Conservation (phyloP, 2,888 invertebrate species). For the Arrhopalites spinosus region DNA sequence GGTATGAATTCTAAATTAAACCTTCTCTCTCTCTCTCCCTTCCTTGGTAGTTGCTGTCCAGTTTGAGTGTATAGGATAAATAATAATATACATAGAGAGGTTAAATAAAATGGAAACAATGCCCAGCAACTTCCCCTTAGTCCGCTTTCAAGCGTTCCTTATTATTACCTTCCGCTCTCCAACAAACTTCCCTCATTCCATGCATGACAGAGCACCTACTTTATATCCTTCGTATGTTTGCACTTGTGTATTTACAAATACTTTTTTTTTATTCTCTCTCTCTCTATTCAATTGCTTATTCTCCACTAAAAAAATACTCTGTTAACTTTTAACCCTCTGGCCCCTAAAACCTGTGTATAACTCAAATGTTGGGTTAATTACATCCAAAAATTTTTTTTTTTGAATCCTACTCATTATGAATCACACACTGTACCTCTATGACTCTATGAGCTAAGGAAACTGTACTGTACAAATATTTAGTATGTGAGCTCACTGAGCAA, state of each 20-base stretch:
- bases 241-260: neutral
- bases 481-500: no score
- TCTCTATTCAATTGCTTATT: no score
- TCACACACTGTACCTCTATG: no score
- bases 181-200: conserved; percentile 3
- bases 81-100: neutral
- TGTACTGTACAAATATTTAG: no score
- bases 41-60: neutral
- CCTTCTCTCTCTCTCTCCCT: neutral
- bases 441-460: no score
- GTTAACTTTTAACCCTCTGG: no score
- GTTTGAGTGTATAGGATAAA: neutral
- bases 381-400: no score
- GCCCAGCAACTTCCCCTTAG: conserved; percentile 28
- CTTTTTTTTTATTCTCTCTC: neutral
- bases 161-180: conserved; percentile 29
- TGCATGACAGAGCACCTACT: conserved; percentile 27
- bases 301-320: no score
- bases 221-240: neutral
- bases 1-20: neutral
- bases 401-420: no score
- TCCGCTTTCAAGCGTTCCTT: conserved; percentile 29
- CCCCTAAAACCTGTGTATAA: no score
- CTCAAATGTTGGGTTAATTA: no score
- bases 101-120: conserved; percentile 4